phyloP scores from a whole-genome alignment of 2,113 vertebrate genomes.

The Balaeniceps rex region DNA sequence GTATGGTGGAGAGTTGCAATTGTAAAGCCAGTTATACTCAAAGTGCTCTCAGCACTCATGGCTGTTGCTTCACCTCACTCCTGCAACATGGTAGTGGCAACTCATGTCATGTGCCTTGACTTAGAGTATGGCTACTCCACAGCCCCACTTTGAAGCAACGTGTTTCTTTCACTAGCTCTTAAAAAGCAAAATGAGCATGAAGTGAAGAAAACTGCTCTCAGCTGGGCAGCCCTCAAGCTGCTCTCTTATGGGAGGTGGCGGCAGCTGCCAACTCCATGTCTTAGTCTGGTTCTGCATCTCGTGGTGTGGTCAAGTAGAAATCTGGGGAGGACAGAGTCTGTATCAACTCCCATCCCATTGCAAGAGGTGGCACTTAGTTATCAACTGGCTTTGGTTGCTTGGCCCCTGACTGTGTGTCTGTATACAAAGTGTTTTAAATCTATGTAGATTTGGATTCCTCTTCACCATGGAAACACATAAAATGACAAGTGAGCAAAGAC shows the following conservation, averaged over 20 bases:
- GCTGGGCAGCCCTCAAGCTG: background rate
- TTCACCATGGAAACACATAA: background rate
- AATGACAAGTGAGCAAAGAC: background rate
- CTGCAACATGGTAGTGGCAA: background rate
- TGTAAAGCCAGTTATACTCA: background rate
- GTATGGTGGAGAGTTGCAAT: background rate
- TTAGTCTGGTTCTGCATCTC: background rate
- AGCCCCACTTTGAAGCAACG: background rate
- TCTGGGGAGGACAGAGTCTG: background rate
- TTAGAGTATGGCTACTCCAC: background rate
- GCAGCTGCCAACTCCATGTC: background rate
- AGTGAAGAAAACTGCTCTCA: background rate
- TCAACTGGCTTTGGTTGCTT: background rate
- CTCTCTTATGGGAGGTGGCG: background rate
- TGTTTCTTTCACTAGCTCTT: background rate
- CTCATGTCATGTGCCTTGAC: background rate
- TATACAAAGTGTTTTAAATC: background rate
- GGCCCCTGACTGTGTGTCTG: background rate
- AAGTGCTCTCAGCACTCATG: background rate
- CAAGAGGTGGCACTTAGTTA: background rate
- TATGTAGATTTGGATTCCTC: background rate
- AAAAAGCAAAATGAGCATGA: background rate
- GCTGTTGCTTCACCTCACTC: background rate
- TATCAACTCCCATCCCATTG: background rate
- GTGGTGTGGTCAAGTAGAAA: background rate